Conservation (phyloP, 2,797 vertebrate species). For the Sphenodon punctatus region DNA sequence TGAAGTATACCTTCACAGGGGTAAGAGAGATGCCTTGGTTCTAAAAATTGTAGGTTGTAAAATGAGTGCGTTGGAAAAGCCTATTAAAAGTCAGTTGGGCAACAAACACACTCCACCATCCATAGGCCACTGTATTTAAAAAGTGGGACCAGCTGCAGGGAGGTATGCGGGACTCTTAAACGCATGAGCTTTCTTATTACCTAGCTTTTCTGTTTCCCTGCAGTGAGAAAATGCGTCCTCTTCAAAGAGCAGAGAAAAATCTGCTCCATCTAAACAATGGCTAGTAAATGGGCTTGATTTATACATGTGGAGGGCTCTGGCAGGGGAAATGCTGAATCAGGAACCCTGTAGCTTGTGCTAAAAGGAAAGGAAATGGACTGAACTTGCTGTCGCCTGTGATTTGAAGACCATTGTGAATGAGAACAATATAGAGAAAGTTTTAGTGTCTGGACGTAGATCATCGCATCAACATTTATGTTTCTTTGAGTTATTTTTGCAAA, state of each 20-base stretch:
- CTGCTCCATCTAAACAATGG: slow-evolving; percentile 83
- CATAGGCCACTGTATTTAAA: not conserved
- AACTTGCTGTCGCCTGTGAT: slow-evolving; percentile 68
- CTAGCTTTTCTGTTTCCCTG: slow-evolving; percentile 30
- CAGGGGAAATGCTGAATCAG: slow-evolving; percentile 49
- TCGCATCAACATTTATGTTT: slow-evolving; percentile 74
- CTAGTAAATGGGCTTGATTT: slow-evolving; percentile 58
- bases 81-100: slow-evolving; percentile 16
- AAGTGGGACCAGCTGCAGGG: slow-evolving; percentile 1
- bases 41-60: slow-evolving; percentile 22
- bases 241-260: slow-evolving; percentile 96
- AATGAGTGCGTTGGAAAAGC: slow-evolving; percentile 16
- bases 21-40: slow-evolving; percentile 28
- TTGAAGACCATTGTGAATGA: slow-evolving; percentile 74
- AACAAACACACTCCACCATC: not conserved
- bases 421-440: slow-evolving; percentile 72
- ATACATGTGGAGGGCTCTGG: slow-evolving; percentile 48
- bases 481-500: slow-evolving; percentile 76
- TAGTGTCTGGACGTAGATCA: slow-evolving; percentile 71
- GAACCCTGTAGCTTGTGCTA: slow-evolving; percentile 55
- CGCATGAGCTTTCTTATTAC: slow-evolving; percentile 38
- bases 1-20: slow-evolving; percentile 14
- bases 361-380: slow-evolving; percentile 69
- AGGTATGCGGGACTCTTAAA: not conserved
- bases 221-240: slow-evolving; percentile 92